Evolutionary conservation across 2,113 vertebrate genomes (phyloP).

Genomic region (Pionites leucogaster): DNA sequence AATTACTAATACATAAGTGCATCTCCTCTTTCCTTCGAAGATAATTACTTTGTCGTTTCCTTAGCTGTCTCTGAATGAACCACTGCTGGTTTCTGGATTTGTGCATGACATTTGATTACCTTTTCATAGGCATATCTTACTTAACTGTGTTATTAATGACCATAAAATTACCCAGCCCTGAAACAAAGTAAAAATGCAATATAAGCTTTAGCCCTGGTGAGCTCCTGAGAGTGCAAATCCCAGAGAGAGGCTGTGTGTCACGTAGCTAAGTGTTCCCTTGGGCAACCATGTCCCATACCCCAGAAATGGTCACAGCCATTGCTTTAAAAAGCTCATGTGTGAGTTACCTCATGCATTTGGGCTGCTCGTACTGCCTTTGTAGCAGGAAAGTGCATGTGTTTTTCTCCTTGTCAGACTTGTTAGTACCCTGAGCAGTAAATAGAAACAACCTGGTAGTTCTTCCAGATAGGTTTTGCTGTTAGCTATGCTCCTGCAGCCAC

Average conservation of each 20-base stretch:
- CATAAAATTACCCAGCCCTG: conserved; percentile 20
- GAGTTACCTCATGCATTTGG: background rate
- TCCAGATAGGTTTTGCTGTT: background rate
- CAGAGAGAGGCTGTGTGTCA: background rate
- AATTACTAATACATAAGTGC: background rate
- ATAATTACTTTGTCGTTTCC: background rate
- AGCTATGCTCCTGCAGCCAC: background rate
- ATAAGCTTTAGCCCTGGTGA: background rate
- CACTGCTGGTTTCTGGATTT: background rate
- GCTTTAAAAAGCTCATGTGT: background rate
- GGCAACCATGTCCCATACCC: background rate
- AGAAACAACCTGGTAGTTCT: background rate
- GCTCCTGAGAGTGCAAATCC: background rate
- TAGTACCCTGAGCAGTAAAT: background rate
- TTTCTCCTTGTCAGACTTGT: background rate
- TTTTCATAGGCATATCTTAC: background rate
- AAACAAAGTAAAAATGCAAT: conserved; percentile 23
- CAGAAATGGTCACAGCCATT: background rate
- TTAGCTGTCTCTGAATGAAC: background rate
- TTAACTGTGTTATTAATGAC: conserved; percentile 26
- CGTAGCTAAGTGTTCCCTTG: background rate
- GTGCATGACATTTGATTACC: conserved; percentile 35
- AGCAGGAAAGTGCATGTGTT: background rate
- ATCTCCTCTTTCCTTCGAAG: background rate
- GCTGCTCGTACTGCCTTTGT: background rate